Evolutionary conservation across 1,140 invertebrate genomes (phyloP).

Genomic region (Anoplophora glabripennis): DNA sequence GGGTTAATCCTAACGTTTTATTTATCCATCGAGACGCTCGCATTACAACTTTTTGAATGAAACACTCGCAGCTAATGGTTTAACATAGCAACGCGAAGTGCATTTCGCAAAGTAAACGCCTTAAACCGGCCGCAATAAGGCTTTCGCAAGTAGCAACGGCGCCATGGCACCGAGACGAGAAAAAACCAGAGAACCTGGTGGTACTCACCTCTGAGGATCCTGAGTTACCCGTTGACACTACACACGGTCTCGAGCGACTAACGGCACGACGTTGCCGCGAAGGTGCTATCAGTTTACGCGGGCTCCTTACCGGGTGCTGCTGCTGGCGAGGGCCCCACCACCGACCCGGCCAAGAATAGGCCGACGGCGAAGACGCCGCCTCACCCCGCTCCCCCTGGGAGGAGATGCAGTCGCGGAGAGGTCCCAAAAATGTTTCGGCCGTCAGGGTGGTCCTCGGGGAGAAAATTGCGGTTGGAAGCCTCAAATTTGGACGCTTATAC

Average conservation of each 20-base stretch:
- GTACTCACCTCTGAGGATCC: no score
- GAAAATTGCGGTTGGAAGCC: no score
- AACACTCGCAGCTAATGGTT: no score
- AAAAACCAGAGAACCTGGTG: conserved; percentile 16
- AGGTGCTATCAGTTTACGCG: conserved; percentile 47
- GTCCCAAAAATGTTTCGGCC: conserved; percentile 31
- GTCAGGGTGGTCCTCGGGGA: no score
- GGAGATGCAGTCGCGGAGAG: conserved; percentile 6
- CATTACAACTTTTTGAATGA: no score
- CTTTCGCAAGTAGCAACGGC: conserved; percentile 19
- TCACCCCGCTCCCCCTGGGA: background rate
- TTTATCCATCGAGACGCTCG: no score
- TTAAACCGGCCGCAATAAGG: no score
- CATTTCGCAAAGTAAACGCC: no score
- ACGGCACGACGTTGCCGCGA: conserved; percentile 28
- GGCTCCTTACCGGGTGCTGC: conserved; percentile 44
- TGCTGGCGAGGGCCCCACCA: conserved; percentile 22
- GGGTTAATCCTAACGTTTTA: no score
- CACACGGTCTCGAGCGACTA: conserved; percentile 48
- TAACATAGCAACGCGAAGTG: no score
- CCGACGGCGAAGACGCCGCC: conserved; percentile 16
- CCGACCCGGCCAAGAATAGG: conserved; percentile 28
- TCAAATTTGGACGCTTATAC: no score
- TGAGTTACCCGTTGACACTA: conserved; percentile 31
- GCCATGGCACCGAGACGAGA: no score